phyloP scores from a whole-genome alignment of 2,797 vertebrate genomes.

The Anniella stebbinsi region DNA sequence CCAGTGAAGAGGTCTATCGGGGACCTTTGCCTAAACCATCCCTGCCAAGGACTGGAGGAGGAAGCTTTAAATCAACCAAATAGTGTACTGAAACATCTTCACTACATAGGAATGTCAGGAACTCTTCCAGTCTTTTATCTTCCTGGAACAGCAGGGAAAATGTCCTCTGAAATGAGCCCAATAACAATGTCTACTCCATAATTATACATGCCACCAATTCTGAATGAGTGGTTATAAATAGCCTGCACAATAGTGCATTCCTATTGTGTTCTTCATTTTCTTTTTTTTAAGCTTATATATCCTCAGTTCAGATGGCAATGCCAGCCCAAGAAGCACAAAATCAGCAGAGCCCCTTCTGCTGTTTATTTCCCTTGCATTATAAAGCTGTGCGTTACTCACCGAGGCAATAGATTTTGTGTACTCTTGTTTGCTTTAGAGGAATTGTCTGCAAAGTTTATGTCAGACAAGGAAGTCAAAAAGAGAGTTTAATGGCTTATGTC shows the following conservation, averaged over 20 bases:
- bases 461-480: background rate
- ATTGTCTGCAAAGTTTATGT: slow-evolving; percentile 38
- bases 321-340: slow-evolving; percentile 28
- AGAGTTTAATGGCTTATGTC: slow-evolving; percentile 11
- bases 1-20: slow-evolving; percentile 20
- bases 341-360: slow-evolving; percentile 29
- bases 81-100: slow-evolving; percentile 60
- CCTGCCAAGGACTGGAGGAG: slow-evolving; percentile 43
- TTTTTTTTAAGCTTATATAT: slow-evolving; percentile 54
- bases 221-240: slow-evolving; percentile 83
- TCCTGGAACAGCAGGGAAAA: slow-evolving; percentile 79
- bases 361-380: slow-evolving; percentile 23
- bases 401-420: background rate
- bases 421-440: slow-evolving; percentile 31
- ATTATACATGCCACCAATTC: slow-evolving; percentile 85
- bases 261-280: slow-evolving; percentile 55
- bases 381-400: background rate
- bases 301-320: slow-evolving; percentile 24
- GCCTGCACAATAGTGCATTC: slow-evolving; percentile 74
- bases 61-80: slow-evolving; percentile 74
- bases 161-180: slow-evolving; percentile 78
- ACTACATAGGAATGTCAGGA: slow-evolving; percentile 75
- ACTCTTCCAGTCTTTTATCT: slow-evolving; percentile 82
- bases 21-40: background rate
- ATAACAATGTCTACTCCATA: slow-evolving; percentile 84